Percentiles rank a stretch among this genome's conserved stretches.
These are phyloP conservation scores for Drosophila macrothrix DNA, from an alignment of 2,888 invertebrate genomes.

Conservation along the genomic window DNA sequence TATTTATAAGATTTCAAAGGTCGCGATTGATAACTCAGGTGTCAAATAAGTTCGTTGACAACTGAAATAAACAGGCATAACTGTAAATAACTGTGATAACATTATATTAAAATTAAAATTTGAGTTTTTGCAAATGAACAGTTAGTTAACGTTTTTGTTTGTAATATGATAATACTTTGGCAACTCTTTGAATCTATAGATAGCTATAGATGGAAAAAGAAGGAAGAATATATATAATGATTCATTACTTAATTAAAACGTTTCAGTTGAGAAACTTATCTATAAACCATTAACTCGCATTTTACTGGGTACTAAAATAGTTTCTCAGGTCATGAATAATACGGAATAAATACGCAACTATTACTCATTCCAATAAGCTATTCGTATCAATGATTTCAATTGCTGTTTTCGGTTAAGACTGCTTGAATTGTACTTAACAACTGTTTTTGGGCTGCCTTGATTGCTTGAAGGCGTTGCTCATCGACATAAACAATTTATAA, in stretches of 20 bases:
- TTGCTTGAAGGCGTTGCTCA: conserved; percentile 17
- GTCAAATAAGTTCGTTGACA: not conserved
- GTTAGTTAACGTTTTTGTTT: not conserved
- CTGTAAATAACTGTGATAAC: not conserved
- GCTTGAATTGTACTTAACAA: not conserved
- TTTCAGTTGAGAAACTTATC: not conserved
- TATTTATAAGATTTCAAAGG: not conserved
- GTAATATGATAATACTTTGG: not conserved
- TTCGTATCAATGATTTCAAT: not conserved
- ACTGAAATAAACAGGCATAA: not conserved
- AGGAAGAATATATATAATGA: not conserved
- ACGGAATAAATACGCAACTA: not conserved
- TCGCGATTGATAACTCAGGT: not conserved
- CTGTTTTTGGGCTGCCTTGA: conserved; percentile 11
- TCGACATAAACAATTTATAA: not conserved
- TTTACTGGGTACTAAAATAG: not conserved
- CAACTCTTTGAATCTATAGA: no score
- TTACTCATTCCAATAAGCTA: not conserved
- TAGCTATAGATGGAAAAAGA: not conserved
- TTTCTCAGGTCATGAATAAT: not conserved
- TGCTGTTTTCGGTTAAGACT: not conserved
- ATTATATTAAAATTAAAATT: not conserved
- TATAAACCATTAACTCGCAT: not conserved
- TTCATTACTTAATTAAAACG: not conserved
- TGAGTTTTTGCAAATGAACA: not conserved